Base-by-base conservation (phyloP, 2,797 vertebrate species). In the Sciurus carolinensis region DNA sequence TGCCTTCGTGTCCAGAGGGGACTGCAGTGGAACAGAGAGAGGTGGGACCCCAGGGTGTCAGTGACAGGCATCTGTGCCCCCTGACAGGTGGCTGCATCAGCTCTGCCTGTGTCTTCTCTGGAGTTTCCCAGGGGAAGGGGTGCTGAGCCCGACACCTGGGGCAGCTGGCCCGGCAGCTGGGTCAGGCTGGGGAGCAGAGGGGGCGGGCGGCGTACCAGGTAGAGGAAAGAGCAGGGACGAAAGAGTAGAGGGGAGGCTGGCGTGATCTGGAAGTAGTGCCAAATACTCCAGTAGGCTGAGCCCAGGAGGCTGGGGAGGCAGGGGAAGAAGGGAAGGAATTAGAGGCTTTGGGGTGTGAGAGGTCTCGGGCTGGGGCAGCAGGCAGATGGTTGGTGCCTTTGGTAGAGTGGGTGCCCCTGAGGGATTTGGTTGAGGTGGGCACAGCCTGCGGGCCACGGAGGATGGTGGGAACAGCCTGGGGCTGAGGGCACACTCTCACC, bases 241-340 rank as follows among this genome's bases (percentile, higher is more conserved):
- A 33, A 30, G 6, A 22, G 30, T 33, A 39, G 17, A 47, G 39
- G 18, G 4, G 28, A 7, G 10, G 28, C 5, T 17, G 17, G 59
- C 15, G 9, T 36, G 10, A 47, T 47, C 18, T 66, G 30, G 28
- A 47, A 0, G 2, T 22, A 28, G 62, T 50, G 30, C 17, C 59
- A 39, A 39, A 39, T 39, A 39, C 39, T 39, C 39, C 39, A 39
- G 39, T 39, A 39, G 39, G 39, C 39, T 39, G 39, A 24, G 81
- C 42, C 7, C 10, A 9, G 18, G 6, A n/a, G 17, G 17, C 24
- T 0, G 0, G 28, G 39, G 30, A 82, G 28, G 66, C 30, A 20
- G 39, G 28, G 7, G 17, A 44, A 64, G 80, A 22, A 4, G 15
- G 64, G 28, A 64, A 18, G 28, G 69, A 24, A 22, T 18, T 24